These are phyloP conservation scores for Zaprionus bogoriensis DNA, from an alignment of 2,888 invertebrate species.

Conservation along the genomic window DNA sequence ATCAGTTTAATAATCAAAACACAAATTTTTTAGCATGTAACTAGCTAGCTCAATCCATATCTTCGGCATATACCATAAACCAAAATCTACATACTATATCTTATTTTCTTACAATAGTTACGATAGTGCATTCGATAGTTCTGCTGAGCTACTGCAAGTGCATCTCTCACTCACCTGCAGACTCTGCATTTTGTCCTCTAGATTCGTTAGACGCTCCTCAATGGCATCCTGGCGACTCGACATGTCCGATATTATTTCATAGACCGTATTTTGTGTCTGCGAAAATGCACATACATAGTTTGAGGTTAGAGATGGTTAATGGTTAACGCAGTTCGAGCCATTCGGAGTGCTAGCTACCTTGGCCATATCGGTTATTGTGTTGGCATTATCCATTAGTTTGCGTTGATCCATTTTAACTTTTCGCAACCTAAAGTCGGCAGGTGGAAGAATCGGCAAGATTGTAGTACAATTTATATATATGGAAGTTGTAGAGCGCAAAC, in stretches of 20 bases:
- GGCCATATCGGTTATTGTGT: slow-evolving; percentile 99
- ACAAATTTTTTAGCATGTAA: too few species aligned
- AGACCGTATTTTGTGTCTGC: slow-evolving; percentile 98
- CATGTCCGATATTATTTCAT: slow-evolving; percentile 99
- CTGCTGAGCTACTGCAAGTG: background rate
- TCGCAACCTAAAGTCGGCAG: slow-evolving; percentile 88
- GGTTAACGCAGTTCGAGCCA: background rate
- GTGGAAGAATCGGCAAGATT: slow-evolving; percentile 62
- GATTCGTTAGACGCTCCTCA: slow-evolving; percentile 94
- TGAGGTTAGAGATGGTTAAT: background rate
- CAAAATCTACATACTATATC: background rate
- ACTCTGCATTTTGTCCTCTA: slow-evolving; percentile 95
- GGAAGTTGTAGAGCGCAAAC: slow-evolving; percentile 1
- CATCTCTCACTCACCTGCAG: slow-evolving; percentile 86
- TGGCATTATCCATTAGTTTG: slow-evolving; percentile 99
- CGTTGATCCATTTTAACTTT: slow-evolving; percentile 99
- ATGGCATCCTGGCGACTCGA: slow-evolving; percentile 95
- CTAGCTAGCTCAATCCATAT: too few species aligned
- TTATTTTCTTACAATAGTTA: background rate
- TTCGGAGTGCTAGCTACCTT: slow-evolving; percentile 88
- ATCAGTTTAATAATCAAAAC: too few species aligned
- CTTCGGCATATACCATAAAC: too few species aligned
- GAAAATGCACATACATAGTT: slow-evolving; percentile 5
- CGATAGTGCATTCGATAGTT: background rate
- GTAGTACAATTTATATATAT: slow-evolving; percentile 12